Evolutionary conservation across 2,113 vertebrate species (phyloP), one percentile per base, ranked within the genome.

Genomic region (Leptosomus discolor): DNA sequence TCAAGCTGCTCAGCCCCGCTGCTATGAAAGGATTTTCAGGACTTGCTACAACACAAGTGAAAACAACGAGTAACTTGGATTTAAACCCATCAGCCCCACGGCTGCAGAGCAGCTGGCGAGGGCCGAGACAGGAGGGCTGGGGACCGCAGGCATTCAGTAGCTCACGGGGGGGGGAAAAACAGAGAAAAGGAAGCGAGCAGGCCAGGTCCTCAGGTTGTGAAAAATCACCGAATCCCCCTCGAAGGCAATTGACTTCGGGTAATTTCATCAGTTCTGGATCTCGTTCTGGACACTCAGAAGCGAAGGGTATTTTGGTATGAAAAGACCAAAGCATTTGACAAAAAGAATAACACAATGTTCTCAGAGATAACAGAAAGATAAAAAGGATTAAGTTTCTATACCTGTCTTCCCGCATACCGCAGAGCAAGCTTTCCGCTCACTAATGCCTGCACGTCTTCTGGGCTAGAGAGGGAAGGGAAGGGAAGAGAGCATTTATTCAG

Each of bases 401-500:
- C 99, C 99, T 99, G 99, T 97, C 99, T 98, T 43, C 99, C 99
- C 8, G 99, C 98, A 90, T 99, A 99, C 80, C 99, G 99, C 88
- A 99, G 98, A 17, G 97, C 99, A 81, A 99, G 98, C 98, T 99
- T 99, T 61, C 99, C 99, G 53, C 99, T 99, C 98, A 99, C 99
- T 97, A 99, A 97, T 4, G 99, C 95, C 92, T 99, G 99, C 57
- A 99, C 99, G 82, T 99, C 99, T 97, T 99, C 99, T 86, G 99
- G 99, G 94, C 99, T 99, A 76, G 37, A 88, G 67, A 71, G 37
- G 34, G 53, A 54, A 95, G 53, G 58, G 50, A 71, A 88, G 56
- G 43, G 18, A 82, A 87, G 37, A 93, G 32, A 95, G 54, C 7
- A 36, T 69, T 92, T 53, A 85, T 5, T 88, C 64, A 93, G 32